Percentiles rank a stretch among this genome's conserved stretches.
Evolutionary conservation across 2,113 vertebrate genomes (phyloP).

Genomic region (Sinocyclocheilus maitianheensis): DNA sequence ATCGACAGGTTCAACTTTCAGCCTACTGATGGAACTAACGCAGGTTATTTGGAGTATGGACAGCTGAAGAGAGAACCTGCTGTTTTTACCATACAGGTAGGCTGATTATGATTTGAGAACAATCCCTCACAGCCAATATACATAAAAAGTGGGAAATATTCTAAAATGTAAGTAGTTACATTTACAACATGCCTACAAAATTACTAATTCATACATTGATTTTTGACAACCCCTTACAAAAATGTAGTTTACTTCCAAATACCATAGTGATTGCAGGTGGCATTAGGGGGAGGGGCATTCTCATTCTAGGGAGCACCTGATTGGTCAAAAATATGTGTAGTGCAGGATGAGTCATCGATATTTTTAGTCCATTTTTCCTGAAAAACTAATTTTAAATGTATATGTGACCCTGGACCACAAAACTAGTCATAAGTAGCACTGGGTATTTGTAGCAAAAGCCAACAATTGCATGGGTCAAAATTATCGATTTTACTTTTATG

Average conservation of each 20-base stretch:
- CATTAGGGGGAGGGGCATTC: background rate
- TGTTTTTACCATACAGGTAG: conserved; percentile 72
- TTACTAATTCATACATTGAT: background rate
- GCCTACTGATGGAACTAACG: conserved; percentile 68
- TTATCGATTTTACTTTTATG: too few relatives aligned
- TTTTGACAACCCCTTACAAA: background rate
- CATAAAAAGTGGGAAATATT: background rate
- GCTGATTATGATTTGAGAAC: background rate
- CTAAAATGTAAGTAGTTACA: background rate
- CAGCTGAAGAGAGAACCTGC: conserved; percentile 68
- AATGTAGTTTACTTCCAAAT: background rate
- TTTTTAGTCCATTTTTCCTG: background rate
- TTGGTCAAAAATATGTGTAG: background rate
- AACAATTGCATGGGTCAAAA: too few relatives aligned
- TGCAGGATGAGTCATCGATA: background rate
- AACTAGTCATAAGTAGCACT: too few relatives aligned
- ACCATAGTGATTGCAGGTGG: background rate
- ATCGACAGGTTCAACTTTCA: conserved; percentile 73
- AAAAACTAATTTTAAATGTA: background rate
- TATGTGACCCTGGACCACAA: background rate
- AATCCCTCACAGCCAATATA: background rate
- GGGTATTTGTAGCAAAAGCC: too few relatives aligned
- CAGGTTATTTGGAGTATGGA: conserved; percentile 73
- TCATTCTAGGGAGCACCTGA: background rate
- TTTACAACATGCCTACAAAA: background rate